phyloP scores from a whole-genome alignment of 2,113 vertebrate genomes.

The Crotalus tigris region DNA sequence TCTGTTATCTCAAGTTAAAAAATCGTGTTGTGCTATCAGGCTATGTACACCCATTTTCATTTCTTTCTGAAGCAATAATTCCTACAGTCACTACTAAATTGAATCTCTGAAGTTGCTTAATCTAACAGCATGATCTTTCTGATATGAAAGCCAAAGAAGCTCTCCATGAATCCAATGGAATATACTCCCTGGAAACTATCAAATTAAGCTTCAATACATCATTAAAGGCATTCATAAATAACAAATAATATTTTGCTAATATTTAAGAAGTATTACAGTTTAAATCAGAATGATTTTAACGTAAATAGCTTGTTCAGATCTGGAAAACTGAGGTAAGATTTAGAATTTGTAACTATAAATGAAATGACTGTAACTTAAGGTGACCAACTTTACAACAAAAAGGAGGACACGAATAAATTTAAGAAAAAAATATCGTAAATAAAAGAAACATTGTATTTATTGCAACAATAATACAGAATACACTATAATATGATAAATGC shows the following conservation, averaged over 20 bases:
- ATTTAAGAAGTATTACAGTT: not conserved
- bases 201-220: not conserved
- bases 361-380: not conserved
- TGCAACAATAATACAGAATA: too few species aligned
- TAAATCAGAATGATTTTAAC: not conserved
- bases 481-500: too few species aligned
- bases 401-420: too few species aligned
- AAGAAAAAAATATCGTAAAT: too few species aligned
- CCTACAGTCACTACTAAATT: not conserved
- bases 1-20: not conserved
- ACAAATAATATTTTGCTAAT: not conserved
- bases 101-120: not conserved
- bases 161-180: not conserved
- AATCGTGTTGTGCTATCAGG: not conserved
- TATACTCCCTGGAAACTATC: not conserved
- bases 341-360: not conserved
- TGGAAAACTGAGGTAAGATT: not conserved
- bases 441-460: too few species aligned
- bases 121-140: not conserved
- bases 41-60: not conserved
- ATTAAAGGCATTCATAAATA: not conserved
- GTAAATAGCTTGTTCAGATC: not conserved
- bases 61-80: not conserved
- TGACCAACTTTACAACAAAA: too few species aligned
- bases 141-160: not conserved